Percentiles rank a stretch among this genome's conserved stretches.
These are phyloP conservation scores for Tiaroga cobitis DNA, from an alignment of 2,797 vertebrate species.

Conservation along the genomic window DNA sequence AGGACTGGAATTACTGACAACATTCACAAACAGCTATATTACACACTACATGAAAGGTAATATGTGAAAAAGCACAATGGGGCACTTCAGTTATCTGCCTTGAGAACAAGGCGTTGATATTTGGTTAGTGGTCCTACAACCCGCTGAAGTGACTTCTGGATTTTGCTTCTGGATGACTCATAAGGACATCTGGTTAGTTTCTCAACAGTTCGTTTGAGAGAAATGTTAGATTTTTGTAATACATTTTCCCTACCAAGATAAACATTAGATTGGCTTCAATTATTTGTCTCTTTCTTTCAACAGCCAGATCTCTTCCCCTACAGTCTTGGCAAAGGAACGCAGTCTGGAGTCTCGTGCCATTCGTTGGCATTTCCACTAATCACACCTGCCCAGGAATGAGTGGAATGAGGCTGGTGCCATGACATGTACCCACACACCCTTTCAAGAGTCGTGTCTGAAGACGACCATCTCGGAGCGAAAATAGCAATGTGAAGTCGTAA, in stretches of 20 bases:
- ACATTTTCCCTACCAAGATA: not conserved
- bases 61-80: not conserved
- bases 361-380: constrained; percentile 20
- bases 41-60: not conserved
- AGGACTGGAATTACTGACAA: not conserved
- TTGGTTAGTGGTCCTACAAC: not conserved
- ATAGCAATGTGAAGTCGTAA: not conserved
- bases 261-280: not conserved
- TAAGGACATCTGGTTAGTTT: not conserved
- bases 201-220: not conserved
- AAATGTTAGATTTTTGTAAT: not conserved
- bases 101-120: not conserved
- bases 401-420: constrained; percentile 30
- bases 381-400: constrained; percentile 37
- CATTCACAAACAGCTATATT: not conserved
- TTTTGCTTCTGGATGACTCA: not conserved
- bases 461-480: not conserved
- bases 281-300: constrained; percentile 1
- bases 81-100: not conserved
- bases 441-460: not conserved
- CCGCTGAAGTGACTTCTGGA: not conserved
- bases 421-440: constrained; percentile 22
- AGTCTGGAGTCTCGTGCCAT: not conserved
- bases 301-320: not conserved
- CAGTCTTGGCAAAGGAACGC: constrained; percentile 22